Evolutionary conservation across 2,113 vertebrate genomes (phyloP).

Genomic region (Dromaius novaehollandiae): DNA sequence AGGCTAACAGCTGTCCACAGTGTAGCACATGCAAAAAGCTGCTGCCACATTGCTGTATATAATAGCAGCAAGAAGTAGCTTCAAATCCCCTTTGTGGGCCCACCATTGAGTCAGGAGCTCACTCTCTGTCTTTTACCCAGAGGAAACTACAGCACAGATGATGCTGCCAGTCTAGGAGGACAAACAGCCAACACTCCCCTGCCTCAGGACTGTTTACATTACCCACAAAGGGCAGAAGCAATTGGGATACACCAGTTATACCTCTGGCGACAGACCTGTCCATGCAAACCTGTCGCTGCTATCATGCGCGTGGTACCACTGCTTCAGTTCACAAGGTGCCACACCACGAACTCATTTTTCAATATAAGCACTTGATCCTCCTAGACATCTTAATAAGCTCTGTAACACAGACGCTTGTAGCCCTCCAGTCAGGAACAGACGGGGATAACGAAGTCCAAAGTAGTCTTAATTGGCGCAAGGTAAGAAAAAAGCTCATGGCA

Average conservation of each 20-base stretch:
- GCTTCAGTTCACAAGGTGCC: background rate
- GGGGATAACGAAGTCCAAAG: background rate
- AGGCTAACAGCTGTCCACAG: no score
- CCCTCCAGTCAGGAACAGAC: background rate
- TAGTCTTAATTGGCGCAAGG: background rate
- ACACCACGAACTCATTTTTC: background rate
- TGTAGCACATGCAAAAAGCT: no score
- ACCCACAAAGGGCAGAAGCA: accelerated
- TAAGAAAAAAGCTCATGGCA: background rate
- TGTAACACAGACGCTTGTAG: background rate
- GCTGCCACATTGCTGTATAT: no score
- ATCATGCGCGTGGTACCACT: background rate
- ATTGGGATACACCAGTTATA: accelerated
- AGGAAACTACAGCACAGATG: no score
- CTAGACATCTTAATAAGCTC: background rate
- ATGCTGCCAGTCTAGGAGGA: no score
- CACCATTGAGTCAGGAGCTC: no score
- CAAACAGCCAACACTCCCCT: no score
- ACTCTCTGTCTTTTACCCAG: no score
- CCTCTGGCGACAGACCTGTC: background rate
- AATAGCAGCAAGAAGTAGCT: no score
- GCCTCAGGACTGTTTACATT: no score
- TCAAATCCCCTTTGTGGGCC: no score
- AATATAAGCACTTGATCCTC: background rate
- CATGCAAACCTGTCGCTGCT: background rate